Conservation (phyloP, 2,888 invertebrate genomes). For the Melikaiella ostensackeni region DNA sequence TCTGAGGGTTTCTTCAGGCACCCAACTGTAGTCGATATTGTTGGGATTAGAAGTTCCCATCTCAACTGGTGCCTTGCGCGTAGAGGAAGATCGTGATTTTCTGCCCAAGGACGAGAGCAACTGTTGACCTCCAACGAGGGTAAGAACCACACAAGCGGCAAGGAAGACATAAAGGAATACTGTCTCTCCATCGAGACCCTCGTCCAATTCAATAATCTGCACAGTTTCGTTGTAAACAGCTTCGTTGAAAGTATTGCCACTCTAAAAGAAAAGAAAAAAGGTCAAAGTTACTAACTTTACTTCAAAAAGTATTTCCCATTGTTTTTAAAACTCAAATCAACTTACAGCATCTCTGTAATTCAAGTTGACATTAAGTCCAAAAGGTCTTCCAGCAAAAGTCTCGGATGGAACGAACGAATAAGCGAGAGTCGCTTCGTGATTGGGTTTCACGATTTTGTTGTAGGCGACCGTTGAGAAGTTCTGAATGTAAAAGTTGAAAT, state of each 20-base stretch:
- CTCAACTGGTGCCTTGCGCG: conserved; percentile 85
- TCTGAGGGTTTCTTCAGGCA: conserved; percentile 93
- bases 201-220: conserved; percentile 96
- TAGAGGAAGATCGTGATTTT: conserved; percentile 81
- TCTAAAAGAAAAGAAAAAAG: conserved; percentile 74
- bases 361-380: conserved; percentile 95
- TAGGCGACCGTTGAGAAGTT: conserved; percentile 96
- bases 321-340: conserved; percentile 39
- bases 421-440: conserved; percentile 95
- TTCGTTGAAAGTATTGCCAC: conserved; percentile 85
- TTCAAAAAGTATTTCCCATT: not conserved
- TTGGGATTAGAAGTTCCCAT: conserved; percentile 93
- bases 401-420: conserved; percentile 98
- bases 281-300: conserved; percentile 16
- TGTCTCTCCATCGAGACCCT: conserved; percentile 98
- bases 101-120: conserved; percentile 91
- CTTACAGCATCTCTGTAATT: conserved; percentile 88
- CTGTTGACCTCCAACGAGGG: conserved; percentile 93
- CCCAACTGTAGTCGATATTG: conserved; percentile 99
- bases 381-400: conserved; percentile 97
- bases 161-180: conserved; percentile 98
- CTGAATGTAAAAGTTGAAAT: conserved; percentile 98
- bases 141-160: conserved; percentile 91
- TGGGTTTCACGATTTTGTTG: conserved; percentile 92
- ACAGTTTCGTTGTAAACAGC: conserved; percentile 99